Evolutionary conservation across 2,797 vertebrate species (phyloP).

Genomic region (Vultur gryphus): DNA sequence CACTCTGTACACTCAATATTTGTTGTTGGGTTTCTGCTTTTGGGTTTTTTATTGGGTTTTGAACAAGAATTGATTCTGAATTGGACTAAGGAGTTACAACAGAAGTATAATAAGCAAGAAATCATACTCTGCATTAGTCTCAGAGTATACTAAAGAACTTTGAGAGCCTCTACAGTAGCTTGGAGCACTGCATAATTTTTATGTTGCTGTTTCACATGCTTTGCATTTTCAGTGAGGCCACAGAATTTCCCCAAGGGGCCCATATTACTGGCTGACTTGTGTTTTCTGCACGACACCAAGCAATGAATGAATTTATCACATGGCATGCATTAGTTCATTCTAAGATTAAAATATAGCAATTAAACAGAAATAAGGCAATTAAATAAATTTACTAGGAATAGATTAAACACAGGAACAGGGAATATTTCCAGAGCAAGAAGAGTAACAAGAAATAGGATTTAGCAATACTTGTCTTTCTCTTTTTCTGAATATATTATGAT

Average conservation of each 20-base stretch:
- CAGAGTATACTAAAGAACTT: neutral
- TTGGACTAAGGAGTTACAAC: neutral
- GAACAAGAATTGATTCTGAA: neutral
- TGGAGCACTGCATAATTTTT: neutral
- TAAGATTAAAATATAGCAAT: neutral
- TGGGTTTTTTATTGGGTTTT: neutral
- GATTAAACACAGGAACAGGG: neutral
- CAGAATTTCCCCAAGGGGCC: neutral
- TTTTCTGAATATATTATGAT: neutral
- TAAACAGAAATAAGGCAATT: neutral
- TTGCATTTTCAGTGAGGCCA: neutral
- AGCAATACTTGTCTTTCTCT: neutral
- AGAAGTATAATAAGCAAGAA: neutral
- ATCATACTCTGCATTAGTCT: neutral
- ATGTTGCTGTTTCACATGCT: neutral
- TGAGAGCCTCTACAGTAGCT: neutral
- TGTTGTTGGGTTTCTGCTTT: neutral
- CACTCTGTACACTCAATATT: neutral
- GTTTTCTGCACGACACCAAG: neutral
- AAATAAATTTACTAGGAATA: neutral
- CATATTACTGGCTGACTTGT: neutral
- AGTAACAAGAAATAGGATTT: neutral
- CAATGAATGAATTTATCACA: neutral
- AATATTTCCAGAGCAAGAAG: neutral
- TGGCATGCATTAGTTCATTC: neutral